Evolutionary conservation across 2,888 invertebrate genomes (phyloP).

Genomic region (Nomada ruficornis): DNA sequence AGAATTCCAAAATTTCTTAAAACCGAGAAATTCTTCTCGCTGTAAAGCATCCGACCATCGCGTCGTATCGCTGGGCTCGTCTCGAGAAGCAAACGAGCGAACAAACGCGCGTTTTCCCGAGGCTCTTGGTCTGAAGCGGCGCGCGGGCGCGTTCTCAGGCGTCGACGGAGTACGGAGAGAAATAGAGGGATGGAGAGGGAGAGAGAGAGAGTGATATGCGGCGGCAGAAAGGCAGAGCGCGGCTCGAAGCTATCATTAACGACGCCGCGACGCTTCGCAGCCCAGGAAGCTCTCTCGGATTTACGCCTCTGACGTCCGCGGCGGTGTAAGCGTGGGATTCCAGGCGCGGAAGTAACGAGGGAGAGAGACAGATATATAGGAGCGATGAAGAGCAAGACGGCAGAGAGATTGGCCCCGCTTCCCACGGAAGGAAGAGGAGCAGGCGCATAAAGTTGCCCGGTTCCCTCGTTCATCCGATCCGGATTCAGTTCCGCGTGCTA

Average conservation of each 20-base stretch:
- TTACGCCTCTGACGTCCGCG: slow-evolving; percentile 65
- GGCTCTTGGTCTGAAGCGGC: slow-evolving; percentile 15
- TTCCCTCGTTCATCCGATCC: slow-evolving; percentile 61
- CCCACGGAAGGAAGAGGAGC: slow-evolving; percentile 69
- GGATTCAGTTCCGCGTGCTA: slow-evolving; percentile 70
- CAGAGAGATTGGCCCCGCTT: slow-evolving; percentile 60
- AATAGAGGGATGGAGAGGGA: neutral
- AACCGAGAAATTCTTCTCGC: no score
- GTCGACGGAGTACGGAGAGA: neutral
- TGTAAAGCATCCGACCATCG: no score
- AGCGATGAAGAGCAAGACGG: slow-evolving; percentile 3
- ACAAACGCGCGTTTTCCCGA: slow-evolving; percentile 32
- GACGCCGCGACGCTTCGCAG: slow-evolving; percentile 66
- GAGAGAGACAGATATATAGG: slow-evolving; percentile 16
- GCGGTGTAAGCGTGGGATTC: slow-evolving; percentile 69
- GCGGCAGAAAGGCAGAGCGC: slow-evolving; percentile 50
- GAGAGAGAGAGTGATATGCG: neutral
- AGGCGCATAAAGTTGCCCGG: slow-evolving; percentile 69
- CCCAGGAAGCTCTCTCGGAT: slow-evolving; percentile 65
- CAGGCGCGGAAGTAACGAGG: slow-evolving; percentile 68
- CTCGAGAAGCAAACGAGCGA: slow-evolving; percentile 29
- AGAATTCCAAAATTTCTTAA: no score
- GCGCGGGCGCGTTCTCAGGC: slow-evolving; percentile 53
- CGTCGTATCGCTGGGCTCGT: neutral
- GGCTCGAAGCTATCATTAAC: slow-evolving; percentile 66